Evolutionary conservation across 2,113 vertebrate genomes (phyloP).

Genomic region (Microcebus lehilahytsara): DNA sequence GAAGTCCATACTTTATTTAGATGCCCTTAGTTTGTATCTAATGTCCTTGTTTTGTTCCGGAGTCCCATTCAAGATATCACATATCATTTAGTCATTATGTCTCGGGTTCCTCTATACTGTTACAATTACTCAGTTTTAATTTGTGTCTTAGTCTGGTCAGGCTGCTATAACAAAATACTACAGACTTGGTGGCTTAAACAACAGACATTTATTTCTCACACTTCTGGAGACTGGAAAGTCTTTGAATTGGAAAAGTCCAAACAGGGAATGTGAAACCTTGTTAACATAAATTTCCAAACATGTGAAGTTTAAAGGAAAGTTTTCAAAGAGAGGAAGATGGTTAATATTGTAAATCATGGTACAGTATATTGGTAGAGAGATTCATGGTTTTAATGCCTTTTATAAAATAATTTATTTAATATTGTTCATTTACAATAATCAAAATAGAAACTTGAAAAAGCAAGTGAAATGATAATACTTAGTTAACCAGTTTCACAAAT

Average conservation of each 20-base stretch:
- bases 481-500: constrained; percentile 8
- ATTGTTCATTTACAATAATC: background rate
- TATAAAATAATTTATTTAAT: background rate
- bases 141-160: background rate
- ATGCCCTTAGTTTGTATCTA: background rate
- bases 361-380: background rate
- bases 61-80: background rate
- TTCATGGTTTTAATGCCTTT: background rate
- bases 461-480: background rate
- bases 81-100: background rate
- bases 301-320: background rate
- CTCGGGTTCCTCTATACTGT: background rate
- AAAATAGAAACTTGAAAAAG: background rate
- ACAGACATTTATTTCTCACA: background rate
- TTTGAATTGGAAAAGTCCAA: background rate
- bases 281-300: background rate
- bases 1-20: background rate
- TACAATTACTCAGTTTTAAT: background rate
- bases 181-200: background rate
- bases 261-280: background rate
- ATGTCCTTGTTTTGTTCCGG: background rate
- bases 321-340: background rate
- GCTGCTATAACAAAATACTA: background rate
- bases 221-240: background rate
- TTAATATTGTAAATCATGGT: background rate